Conservation (phyloP, 2,888 invertebrate species). For the Trissolcus brochymenae region DNA sequence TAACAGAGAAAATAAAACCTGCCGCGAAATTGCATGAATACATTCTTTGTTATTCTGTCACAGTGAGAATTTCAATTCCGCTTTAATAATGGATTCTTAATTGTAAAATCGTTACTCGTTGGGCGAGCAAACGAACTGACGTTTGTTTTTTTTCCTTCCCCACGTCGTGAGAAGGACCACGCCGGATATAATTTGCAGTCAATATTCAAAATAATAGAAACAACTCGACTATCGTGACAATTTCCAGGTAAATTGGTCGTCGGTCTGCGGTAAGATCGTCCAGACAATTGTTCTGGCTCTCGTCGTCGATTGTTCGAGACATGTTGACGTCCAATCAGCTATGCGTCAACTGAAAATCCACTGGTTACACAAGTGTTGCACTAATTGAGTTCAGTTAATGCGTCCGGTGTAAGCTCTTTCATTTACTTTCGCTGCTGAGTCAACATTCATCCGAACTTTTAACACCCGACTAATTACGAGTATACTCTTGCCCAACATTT, state of each 20-base stretch:
- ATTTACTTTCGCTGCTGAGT: conserved; percentile 49
- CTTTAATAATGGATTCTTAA: conserved; percentile 51
- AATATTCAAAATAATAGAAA: conserved; percentile 53
- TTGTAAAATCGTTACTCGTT: conserved; percentile 51
- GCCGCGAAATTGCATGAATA: neutral
- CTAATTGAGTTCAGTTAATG: conserved; percentile 55
- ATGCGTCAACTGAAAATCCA: conserved; percentile 55
- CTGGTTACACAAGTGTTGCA: conserved; percentile 52
- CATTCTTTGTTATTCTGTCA: neutral
- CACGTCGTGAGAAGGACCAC: conserved; percentile 17
- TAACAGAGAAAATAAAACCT: neutral
- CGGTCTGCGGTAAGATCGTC: conserved; percentile 50
- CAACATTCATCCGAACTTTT: conserved; percentile 54
- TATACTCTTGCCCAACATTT: conserved; percentile 39
- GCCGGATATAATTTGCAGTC: conserved; percentile 37
- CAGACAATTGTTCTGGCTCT: conserved; percentile 34
- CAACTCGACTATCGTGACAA: conserved; percentile 49
- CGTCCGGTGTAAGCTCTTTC: conserved; percentile 51
- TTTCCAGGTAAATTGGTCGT: conserved; percentile 30
- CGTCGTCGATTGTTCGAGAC: conserved; percentile 52
- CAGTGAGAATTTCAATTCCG: conserved; percentile 39
- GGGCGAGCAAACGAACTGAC: conserved; percentile 33
- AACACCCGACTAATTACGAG: conserved; percentile 56
- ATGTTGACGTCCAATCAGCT: conserved; percentile 53
- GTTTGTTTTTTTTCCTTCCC: conserved; percentile 8